Conservation (phyloP, 2,113 vertebrate species). For the Siniperca chuatsi region DNA sequence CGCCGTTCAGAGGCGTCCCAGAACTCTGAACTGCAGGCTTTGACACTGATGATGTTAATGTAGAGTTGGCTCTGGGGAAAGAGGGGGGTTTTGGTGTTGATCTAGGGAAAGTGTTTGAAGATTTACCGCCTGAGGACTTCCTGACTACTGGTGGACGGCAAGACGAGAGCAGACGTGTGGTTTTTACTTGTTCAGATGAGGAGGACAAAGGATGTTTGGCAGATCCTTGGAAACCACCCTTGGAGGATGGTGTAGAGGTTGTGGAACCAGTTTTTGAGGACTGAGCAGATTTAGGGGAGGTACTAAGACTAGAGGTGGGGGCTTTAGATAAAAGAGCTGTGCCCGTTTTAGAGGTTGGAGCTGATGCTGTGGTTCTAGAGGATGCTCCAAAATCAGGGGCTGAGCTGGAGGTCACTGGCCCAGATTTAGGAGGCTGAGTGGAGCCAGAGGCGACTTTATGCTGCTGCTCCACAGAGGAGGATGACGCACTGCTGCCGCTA, state of each 20-base stretch:
- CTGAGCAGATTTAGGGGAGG: constrained; percentile 65
- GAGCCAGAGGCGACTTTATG: constrained; percentile 44
- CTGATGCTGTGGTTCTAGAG: constrained; percentile 42
- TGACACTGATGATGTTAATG: constrained; percentile 67
- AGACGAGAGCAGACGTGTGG: constrained; percentile 54
- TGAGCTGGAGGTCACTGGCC: constrained; percentile 63
- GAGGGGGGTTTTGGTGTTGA: constrained; percentile 74
- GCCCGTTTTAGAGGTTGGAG: constrained; percentile 56
- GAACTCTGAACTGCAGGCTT: constrained; percentile 67
- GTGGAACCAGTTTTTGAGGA: constrained; percentile 57
- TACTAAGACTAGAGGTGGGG: constrained; percentile 32
- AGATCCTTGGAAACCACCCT: constrained; percentile 34
- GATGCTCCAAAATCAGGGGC: constrained; percentile 51
- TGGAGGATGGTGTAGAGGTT: constrained; percentile 47
- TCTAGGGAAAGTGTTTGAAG: constrained; percentile 83
- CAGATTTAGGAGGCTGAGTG: constrained; percentile 56
- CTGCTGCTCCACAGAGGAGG: constrained; percentile 77
- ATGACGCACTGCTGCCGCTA: constrained; percentile 78
- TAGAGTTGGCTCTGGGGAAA: constrained; percentile 79
- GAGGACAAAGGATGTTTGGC: constrained; percentile 39
- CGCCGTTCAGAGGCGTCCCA: constrained; percentile 66
- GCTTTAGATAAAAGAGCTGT: constrained; percentile 56
- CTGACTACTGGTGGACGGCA: constrained; percentile 66
- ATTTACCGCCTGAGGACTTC: constrained; percentile 67
- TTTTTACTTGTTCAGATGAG: constrained; percentile 47